These are phyloP conservation scores for Willowsia nigromaculata DNA, from an alignment of 2,888 invertebrate species.

Conservation along the genomic window DNA sequence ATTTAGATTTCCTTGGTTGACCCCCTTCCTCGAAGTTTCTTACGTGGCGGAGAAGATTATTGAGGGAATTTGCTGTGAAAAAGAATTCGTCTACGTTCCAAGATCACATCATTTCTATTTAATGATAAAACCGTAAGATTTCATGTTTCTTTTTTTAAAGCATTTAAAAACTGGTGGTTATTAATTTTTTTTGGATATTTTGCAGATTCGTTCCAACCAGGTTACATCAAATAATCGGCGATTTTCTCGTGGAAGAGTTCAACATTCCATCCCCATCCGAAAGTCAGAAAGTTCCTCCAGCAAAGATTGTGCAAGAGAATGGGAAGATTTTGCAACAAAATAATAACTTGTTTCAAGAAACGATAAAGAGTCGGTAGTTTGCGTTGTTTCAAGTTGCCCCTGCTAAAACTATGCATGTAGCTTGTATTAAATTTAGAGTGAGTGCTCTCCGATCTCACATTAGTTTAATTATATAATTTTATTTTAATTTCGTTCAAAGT, in stretches of 20 bases:
- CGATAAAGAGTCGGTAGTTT: too few species aligned
- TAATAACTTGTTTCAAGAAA: too few species aligned
- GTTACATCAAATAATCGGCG: not conserved
- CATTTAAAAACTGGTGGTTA: not conserved
- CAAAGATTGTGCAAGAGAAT: not conserved
- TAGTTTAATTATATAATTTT: too few species aligned
- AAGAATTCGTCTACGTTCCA: conserved; percentile 41
- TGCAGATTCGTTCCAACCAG: conserved; percentile 36
- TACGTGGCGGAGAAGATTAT: conserved; percentile 34
- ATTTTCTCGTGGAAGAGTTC: conserved; percentile 37
- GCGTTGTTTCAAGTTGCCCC: too few species aligned
- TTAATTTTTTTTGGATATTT: not conserved
- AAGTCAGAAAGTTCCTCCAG: not conserved
- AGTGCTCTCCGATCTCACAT: too few species aligned
- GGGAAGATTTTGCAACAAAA: not conserved
- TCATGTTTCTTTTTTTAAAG: not conserved
- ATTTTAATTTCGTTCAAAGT: too few species aligned
- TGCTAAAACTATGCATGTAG: too few species aligned
- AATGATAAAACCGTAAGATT: conserved; percentile 24
- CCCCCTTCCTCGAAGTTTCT: conserved; percentile 6
- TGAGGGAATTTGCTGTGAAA: not conserved
- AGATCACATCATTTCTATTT: not conserved
- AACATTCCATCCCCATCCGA: not conserved
- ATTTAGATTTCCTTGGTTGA: conserved; percentile 41
- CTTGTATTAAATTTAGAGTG: too few species aligned